A percentile compares a stretch with the other conserved stretches of the same genome.
Conservation (phyloP, 2,113 vertebrate genomes). For the Notarius lentiginosus region DNA sequence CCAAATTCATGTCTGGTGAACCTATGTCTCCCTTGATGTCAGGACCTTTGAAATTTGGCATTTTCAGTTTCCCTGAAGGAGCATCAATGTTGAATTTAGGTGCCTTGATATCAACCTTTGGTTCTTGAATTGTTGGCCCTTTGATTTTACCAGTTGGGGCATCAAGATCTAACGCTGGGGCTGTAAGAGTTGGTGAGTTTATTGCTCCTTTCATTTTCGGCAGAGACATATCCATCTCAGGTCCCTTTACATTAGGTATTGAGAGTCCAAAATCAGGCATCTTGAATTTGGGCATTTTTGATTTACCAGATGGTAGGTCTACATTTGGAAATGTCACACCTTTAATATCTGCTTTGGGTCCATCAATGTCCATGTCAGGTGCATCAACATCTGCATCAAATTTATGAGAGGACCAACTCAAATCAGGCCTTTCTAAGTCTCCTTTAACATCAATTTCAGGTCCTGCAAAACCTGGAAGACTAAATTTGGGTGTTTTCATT, state of each 20-base stretch:
- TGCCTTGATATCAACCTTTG: slow-evolving; percentile 50
- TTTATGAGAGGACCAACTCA: slow-evolving; percentile 44
- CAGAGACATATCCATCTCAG: slow-evolving; percentile 39
- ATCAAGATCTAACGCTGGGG: slow-evolving; percentile 15
- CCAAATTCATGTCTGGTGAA: slow-evolving; percentile 55
- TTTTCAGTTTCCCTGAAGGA: slow-evolving; percentile 45
- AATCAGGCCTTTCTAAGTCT: slow-evolving; percentile 50
- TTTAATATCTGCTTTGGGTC: slow-evolving; percentile 51
- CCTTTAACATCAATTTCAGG: slow-evolving; percentile 56
- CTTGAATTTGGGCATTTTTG: slow-evolving; percentile 56
- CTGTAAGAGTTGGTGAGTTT: slow-evolving; percentile 34
- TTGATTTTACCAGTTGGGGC: slow-evolving; percentile 50
- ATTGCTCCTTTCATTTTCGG: slow-evolving; percentile 30
- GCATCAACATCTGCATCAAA: slow-evolving; percentile 36
- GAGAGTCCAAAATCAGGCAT: slow-evolving; percentile 61
- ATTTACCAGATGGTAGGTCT: slow-evolving; percentile 55
- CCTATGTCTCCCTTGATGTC: slow-evolving; percentile 62
- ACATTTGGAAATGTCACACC: slow-evolving; percentile 56
- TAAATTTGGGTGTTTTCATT: slow-evolving; percentile 58
- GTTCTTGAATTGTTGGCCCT: slow-evolving; percentile 44
- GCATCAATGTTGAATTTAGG: slow-evolving; percentile 55
- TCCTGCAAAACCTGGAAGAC: slow-evolving; percentile 44
- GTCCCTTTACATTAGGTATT: slow-evolving; percentile 31
- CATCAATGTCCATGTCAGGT: slow-evolving; percentile 53
- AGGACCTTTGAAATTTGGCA: slow-evolving; percentile 56